phyloP scores from a whole-genome alignment of 2,888 invertebrate species.

The Caenorhabditis doughertyi region DNA sequence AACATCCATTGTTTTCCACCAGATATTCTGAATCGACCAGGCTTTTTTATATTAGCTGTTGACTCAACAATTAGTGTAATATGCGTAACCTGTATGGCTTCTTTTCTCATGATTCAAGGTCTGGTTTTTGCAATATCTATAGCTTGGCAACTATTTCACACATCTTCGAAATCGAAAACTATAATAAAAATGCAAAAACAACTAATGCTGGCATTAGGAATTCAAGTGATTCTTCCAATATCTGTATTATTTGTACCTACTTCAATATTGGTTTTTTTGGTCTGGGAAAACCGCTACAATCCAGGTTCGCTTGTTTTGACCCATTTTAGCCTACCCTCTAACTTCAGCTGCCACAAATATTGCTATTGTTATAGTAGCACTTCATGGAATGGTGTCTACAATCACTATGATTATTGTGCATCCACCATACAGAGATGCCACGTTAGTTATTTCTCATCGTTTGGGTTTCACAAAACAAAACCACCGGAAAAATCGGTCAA shows the following conservation, averaged over 20 bases:
- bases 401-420: constrained; percentile 43
- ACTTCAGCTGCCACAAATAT: constrained; percentile 29
- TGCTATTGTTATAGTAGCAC: neutral
- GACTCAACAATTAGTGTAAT: neutral
- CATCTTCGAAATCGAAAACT: constrained; percentile 11
- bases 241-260: constrained; percentile 10
- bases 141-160: neutral
- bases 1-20: constrained; percentile 21
- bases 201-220: constrained; percentile 12
- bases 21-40: constrained; percentile 15
- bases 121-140: constrained; percentile 14
- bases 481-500: neutral
- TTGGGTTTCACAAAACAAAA: neutral
- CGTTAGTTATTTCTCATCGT: neutral
- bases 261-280: neutral
- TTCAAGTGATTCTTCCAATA: constrained; percentile 29
- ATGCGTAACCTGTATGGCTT: constrained; percentile 1
- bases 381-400: constrained; percentile 25
- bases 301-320: constrained; percentile 8
- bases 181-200: constrained; percentile 21
- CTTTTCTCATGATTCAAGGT: constrained; percentile 4
- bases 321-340: neutral
- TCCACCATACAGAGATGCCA: constrained; percentile 33
- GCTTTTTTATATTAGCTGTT: constrained; percentile 22
- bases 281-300: constrained; percentile 5